Evolutionary conservation across 2,113 vertebrate species (phyloP), one percentile per base, ranked within the genome.

Genomic region (Rana temporaria): DNA sequence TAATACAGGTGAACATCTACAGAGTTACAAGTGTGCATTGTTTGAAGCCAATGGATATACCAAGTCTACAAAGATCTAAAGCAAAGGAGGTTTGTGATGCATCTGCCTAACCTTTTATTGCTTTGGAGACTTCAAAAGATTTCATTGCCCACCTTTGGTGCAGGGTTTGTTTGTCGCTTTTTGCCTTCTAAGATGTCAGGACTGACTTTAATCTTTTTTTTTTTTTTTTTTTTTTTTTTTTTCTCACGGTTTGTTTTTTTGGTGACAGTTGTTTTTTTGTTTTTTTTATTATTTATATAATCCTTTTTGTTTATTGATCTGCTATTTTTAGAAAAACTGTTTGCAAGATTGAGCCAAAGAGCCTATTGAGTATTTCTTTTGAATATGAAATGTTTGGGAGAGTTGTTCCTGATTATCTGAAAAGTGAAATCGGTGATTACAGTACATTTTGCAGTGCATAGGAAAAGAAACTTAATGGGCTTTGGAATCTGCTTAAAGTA

Each of bases 111-210:
- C 26, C 5, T 30, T 2, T n/a, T 22, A 38, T 57, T 75, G 72
- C 56, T 75, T 20, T 74, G 71, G 32, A 38, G 72, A 62, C 18
- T 12, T 30, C 30, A 60, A 42, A 32, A 42, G 71, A 59, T 30
- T 42, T 75, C 34, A 75, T 75, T 42, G 72, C 20, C 52, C 30
- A 42, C 32, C 5, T 17, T 60, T 75, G 72, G 72, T 75, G 72
- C 56, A 75, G 32, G 72, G 56, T 62, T 75, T 20, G 20, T 60
- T 11, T 42, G 55, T 74, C 19, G 6, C 57, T 32, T 12, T 56
- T 22, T 62, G 20, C 11, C 59, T 63, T 63, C 60, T 63, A 26
- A 48, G 2, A 48, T 48, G 42, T 48, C 42, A 1, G 42, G 42
- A 12, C 9, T 48, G 42, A 48, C 42, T n/a, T n/a, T n/a, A 48